Evolutionary conservation across 1,140 invertebrate species (phyloP), one percentile per base, ranked within the genome.

Genomic region (Euwallacea similis): DNA sequence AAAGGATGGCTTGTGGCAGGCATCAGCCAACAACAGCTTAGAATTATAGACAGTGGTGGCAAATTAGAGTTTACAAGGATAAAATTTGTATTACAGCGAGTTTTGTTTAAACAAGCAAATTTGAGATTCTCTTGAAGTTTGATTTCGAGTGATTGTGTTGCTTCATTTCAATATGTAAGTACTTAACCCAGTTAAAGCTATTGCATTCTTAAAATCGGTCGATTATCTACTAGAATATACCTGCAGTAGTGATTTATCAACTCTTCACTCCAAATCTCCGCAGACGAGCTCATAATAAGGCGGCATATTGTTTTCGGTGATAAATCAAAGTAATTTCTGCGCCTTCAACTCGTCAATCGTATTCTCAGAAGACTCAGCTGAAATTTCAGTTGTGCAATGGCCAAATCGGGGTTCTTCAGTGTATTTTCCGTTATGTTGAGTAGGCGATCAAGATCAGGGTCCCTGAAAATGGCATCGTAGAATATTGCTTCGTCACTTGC

Each of bases 261-360:
- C 83, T 11, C 82, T 78, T 93, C 94, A 96, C 11, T 87, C 86
- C 6, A 97, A 82, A 71, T 95, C 88, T n/a, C 81, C 81, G 76
- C 88, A 91, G 50, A 97, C 88, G 75, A 94, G 88, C 84, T 96
- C 93, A 82, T 99, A 99, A 82, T 95, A 98, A 16, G 95, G 95
- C 65, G 95, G 94, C 97, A 99, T 99, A 79, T 91, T 83, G 86
- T 94, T 90, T 73, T 86, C 85, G 78, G 88, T 89, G 68, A 96
- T 93, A 55, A 88, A 90, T 76, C 90, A 86, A 62, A 94, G 76
- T 4, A 96, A 84, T 80, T 93, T 88, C 43, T 84, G 83, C 78
- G 87, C 87, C 7, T 90, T 79, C 65, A 82, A 80, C 42, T 82
- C 79, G 79, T 91, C 87, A 74, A 87, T 83, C 81, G 87, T 87